Evolutionary conservation across 2,888 invertebrate species (phyloP), one percentile per base, ranked within the genome.

Genomic region (Mythimna pallens): DNA sequence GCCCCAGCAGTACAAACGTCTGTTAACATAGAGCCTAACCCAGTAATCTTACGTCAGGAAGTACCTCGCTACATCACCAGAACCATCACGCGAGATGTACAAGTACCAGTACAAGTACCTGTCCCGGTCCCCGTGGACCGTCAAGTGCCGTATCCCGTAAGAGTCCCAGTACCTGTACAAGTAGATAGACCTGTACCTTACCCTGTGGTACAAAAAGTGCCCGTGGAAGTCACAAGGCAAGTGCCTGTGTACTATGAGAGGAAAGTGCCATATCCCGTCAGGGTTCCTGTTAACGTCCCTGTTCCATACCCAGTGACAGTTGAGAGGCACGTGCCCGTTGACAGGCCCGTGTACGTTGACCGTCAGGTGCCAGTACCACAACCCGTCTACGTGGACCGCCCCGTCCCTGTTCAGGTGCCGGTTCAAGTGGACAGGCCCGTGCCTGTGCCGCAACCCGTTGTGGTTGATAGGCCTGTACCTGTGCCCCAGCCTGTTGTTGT

Each of bases 221-320:
- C 96, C 0, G 96, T 97, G 2, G 97, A 96, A 83, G 92, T 96
- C 36, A 95, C 95, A 3, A 92, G 92, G 76, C 95, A 96, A 67
- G 95, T 96, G 4, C 96, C 96, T 22, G 95, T 96, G 72, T 95
- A 95, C 84, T 95, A 95, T 86, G 94, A 95, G 81, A 96, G 89
- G 81, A 93, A 92, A 86, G 95, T 96, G 83, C 96, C 96, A 65
- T 95, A 96, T 80, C 95, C 96, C 2, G 96, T 96, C 1, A 94
- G 92, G 87, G 97, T 97, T 25, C 96, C 97, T 4, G 95, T 96
- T 1, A 91, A 92, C 1, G 97, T 97, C 34, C 96, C 97, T 0
- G 96, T 96, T n/a, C 97, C 97, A 17, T 97, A 97, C 84, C 97
- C 97, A 22, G 97, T 97, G 2, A 94, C 96, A 2, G 97, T 97